Percentiles rank a stretch among this genome's conserved stretches.
Evolutionary conservation across 2,888 invertebrate species (phyloP).

Genomic region (Cheilosia impressa): DNA sequence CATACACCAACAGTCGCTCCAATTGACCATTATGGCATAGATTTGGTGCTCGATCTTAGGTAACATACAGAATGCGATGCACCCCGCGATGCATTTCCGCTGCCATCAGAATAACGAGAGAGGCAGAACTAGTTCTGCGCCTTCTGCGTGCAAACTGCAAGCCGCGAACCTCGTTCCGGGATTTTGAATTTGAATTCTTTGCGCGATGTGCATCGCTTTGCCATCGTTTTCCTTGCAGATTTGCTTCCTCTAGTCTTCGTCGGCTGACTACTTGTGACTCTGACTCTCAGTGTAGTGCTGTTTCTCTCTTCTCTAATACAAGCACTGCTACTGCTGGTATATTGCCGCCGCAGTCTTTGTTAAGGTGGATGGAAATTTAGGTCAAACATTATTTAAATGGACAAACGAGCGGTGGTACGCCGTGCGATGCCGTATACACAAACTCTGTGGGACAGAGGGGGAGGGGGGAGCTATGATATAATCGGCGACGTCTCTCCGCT

Average conservation of each 20-base stretch:
- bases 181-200: constrained; percentile 49
- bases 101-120: constrained; percentile 5
- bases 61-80: constrained; percentile 51
- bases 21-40: constrained; percentile 67
- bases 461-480: constrained; percentile 70
- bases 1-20: constrained; percentile 38
- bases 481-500: constrained; percentile 75
- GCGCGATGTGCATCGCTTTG: constrained; percentile 11
- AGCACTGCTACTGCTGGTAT: constrained; percentile 41
- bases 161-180: constrained; percentile 55
- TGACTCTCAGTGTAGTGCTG: not conserved
- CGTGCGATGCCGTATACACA: constrained; percentile 69
- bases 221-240: constrained; percentile 35
- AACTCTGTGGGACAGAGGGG: constrained; percentile 26
- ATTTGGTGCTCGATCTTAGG: constrained; percentile 46
- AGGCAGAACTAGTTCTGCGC: constrained; percentile 8
- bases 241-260: constrained; percentile 38
- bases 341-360: constrained; percentile 61
- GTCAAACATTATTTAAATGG: constrained; percentile 79
- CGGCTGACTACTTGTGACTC: not conserved
- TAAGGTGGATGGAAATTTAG: constrained; percentile 78
- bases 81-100: constrained; percentile 63
- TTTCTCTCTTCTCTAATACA: constrained; percentile 12
- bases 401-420: constrained; percentile 76
- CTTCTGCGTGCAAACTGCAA: constrained; percentile 23